Evolutionary conservation across 2,888 invertebrate species (phyloP).

Genomic region (Platypus cylindrus): DNA sequence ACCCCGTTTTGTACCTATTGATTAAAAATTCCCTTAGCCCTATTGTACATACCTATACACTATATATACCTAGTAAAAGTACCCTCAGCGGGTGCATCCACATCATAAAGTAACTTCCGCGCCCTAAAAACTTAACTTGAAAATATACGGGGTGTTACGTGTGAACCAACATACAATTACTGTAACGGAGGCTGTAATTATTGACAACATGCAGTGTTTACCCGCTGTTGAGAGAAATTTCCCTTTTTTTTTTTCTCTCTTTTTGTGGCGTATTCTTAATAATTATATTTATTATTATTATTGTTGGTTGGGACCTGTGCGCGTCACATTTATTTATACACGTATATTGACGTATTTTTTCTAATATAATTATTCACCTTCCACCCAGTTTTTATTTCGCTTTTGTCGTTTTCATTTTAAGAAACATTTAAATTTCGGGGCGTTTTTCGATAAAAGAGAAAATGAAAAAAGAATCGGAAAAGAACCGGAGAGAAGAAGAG

Average conservation of each 20-base stretch:
- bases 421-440: slow-evolving; percentile 30
- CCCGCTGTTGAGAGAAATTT: slow-evolving; percentile 31
- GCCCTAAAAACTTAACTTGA: slow-evolving; percentile 28
- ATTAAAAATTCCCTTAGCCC: no score
- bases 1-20: no score
- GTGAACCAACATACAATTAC: slow-evolving; percentile 34
- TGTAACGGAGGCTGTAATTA: slow-evolving; percentile 33
- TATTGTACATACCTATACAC: no score
- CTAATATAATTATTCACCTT: no score
- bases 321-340: no score
- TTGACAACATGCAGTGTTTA: slow-evolving; percentile 22
- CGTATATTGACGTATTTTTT: no score
- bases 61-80: no score
- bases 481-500: no score
- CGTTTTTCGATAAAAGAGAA: slow-evolving; percentile 22
- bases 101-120: slow-evolving; percentile 24
- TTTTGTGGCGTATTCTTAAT: no score
- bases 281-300: no score
- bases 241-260: slow-evolving; percentile 9
- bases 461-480: no score
- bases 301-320: no score
- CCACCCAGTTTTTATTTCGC: slow-evolving; percentile 26
- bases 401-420: slow-evolving; percentile 26
- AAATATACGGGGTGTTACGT: slow-evolving; percentile 27
- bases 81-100: slow-evolving; percentile 4